Percentiles rank a stretch among this genome's conserved stretches.
Evolutionary conservation across 1,140 invertebrate genomes (phyloP).

Genomic region (Orius insidiosus): DNA sequence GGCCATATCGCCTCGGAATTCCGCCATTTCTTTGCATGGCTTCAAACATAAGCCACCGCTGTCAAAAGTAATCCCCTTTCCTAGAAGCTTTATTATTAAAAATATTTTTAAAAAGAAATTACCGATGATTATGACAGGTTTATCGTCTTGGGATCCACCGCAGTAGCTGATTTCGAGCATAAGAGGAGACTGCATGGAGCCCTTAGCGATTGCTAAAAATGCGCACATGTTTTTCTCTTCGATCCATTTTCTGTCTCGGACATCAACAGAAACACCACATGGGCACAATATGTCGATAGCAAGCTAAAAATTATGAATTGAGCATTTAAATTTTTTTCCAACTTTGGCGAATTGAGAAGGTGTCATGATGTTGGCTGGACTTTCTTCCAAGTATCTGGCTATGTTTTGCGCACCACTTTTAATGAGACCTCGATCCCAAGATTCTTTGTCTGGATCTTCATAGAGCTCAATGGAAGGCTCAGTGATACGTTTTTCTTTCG

Average conservation of each 20-base stretch:
- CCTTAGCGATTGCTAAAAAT: constrained; percentile 34
- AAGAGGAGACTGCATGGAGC: constrained; percentile 32
- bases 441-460: constrained; percentile 32
- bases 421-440: constrained; percentile 54
- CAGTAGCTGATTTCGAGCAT: constrained; percentile 32
- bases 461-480: constrained; percentile 18
- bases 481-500: constrained; percentile 29
- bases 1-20: constrained; percentile 79
- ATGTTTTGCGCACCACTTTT: constrained; percentile 73
- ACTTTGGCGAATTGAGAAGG: constrained; percentile 59
- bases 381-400: constrained; percentile 57
- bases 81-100: constrained; percentile 15
- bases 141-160: constrained; percentile 20
- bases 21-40: constrained; percentile 46
- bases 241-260: constrained; percentile 33
- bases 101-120: too few relatives aligned
- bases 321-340: too few relatives aligned
- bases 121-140: constrained; percentile 26
- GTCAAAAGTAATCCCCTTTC: constrained; percentile 84
- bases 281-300: constrained; percentile 19
- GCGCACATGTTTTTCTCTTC: constrained; percentile 33
- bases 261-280: constrained; percentile 22
- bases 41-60: constrained; percentile 75
- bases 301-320: constrained; percentile 17
- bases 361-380: constrained; percentile 74